A percentile compares a stretch with the other conserved stretches of the same genome.
phyloP scores from a whole-genome alignment of 2,113 vertebrate genomes.

The Todiramphus saurophagus region DNA sequence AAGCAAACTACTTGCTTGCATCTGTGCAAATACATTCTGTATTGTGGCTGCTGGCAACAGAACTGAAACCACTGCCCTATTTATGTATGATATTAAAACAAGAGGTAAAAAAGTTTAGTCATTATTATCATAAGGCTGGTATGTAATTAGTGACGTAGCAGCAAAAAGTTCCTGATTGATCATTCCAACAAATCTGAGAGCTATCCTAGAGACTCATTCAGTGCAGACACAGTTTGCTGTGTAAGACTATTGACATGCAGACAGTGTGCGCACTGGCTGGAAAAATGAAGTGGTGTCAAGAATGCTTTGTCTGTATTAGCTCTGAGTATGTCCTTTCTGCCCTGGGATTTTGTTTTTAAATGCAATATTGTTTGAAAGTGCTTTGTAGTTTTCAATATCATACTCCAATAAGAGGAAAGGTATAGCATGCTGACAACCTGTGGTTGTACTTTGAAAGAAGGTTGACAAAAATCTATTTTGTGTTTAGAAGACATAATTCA shows the following conservation, averaged over 20 bases:
- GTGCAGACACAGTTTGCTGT: not conserved
- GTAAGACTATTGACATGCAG: constrained; percentile 7
- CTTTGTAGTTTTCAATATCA: not conserved
- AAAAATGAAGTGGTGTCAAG: constrained; percentile 8
- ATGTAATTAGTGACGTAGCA: constrained; percentile 1
- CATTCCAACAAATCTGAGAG: not conserved
- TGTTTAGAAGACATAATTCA: not conserved
- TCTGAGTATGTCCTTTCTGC: constrained; percentile 4
- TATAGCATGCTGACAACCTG: not conserved
- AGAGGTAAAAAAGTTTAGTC: not conserved
- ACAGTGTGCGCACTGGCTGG: not conserved
- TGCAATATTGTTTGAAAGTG: not conserved
- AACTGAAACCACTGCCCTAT: not conserved
- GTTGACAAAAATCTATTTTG: not conserved
- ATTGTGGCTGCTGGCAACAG: not conserved
- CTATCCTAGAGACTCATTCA: not conserved
- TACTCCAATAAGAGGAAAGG: not conserved
- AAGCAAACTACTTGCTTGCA: not conserved
- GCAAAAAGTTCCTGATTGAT: not conserved
- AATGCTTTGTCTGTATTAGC: constrained; percentile 14
- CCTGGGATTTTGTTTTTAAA: not conserved
- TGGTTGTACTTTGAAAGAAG: not conserved
- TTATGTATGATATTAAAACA: not conserved
- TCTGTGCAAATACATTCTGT: not conserved
- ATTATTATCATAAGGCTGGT: not conserved